Percentiles rank a stretch among this genome's conserved stretches.
These are phyloP conservation scores for Trididemnum nubilum DNA, from an alignment of 23 tunicate species.

Conservation along the genomic window DNA sequence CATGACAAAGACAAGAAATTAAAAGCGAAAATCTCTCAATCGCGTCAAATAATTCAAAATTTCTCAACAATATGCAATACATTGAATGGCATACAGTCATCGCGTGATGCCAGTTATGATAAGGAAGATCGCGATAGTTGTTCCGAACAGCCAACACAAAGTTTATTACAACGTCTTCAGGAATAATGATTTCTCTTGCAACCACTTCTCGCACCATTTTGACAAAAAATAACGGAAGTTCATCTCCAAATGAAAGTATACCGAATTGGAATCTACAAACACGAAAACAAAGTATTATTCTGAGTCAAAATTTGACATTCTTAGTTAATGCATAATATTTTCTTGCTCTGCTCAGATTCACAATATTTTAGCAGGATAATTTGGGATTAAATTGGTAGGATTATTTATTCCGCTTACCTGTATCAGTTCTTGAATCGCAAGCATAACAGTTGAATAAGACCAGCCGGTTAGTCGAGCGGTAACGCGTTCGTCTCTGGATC, in stretches of 20 bases:
- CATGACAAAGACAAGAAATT: slow-evolving; percentile 69
- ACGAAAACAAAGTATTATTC: background rate
- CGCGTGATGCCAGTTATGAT: slow-evolving; percentile 91
- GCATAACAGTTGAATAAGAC: too few relatives aligned
- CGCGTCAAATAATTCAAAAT: slow-evolving; percentile 37
- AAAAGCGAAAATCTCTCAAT: slow-evolving; percentile 54
- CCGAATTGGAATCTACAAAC: slow-evolving; percentile 59
- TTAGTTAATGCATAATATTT: too few relatives aligned
- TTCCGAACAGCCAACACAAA: slow-evolving; percentile 59
- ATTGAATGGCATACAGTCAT: slow-evolving; percentile 78
- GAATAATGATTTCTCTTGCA: background rate
- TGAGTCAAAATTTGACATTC: too few relatives aligned
- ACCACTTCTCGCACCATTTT: slow-evolving; percentile 48
- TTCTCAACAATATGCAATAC: slow-evolving; percentile 65
- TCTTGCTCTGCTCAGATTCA: too few relatives aligned
- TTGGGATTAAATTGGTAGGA: too few relatives aligned
- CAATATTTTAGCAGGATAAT: too few relatives aligned
- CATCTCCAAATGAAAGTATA: slow-evolving; percentile 24
- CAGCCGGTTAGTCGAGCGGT: too few relatives aligned
- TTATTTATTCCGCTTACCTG: too few relatives aligned
- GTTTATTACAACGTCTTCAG: slow-evolving; percentile 35
- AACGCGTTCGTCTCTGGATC: too few relatives aligned
- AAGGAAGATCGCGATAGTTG: slow-evolving; percentile 63
- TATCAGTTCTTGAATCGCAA: too few relatives aligned
- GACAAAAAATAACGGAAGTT: slow-evolving; percentile 52